Evolutionary conservation across 2,113 vertebrate genomes (phyloP), one percentile per base, ranked within the genome.

Genomic region (Scytalopus superciliaris): DNA sequence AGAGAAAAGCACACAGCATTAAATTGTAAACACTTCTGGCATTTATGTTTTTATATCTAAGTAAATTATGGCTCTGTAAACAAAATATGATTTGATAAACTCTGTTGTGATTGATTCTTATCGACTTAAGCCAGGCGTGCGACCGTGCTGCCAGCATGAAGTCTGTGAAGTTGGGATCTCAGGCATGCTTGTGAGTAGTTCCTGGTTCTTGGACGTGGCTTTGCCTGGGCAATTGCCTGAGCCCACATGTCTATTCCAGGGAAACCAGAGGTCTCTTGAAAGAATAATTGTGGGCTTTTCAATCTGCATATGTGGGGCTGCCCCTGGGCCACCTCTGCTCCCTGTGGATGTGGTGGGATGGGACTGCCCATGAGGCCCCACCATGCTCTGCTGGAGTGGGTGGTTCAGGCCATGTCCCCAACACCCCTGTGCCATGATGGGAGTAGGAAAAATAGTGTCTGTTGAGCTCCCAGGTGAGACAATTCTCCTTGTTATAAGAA

Each of bases 51-150:
- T 85, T 91, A 47, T 56, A 40, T 52, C 8, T 21, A 66, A 57
- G 42, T 63, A 80, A 85, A 60, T 77, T 57, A 44, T 18, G 19
- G 23, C 30, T 93, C 70, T 63, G 45, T 70, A 80, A 94, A 33
- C 27, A 80, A 76, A 33, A 76, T 85, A 37, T 40, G 0, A 55
- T 91, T 91, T 80, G 4, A 88, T 63, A 85, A 90, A 67, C 16
- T 72, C 9, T 39, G 19, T 56, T 73, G 60, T 69, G 50, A 73
- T 52, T 70, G 57, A 72, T 53, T 87, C 18, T 90, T 80, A 70
- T 14, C 1, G 1, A 42, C 35, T 72, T 66, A 50, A 35, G 39
- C 35, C 70, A 56, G 4, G 10, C 3, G 1, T 52, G 37, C 0
- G 1, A 28, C 69, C 0, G 1, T 50, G 47, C 53, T 91, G 75